These are phyloP conservation scores for Elachura formosa DNA, from an alignment of 2,113 vertebrate species.

Conservation along the genomic window DNA sequence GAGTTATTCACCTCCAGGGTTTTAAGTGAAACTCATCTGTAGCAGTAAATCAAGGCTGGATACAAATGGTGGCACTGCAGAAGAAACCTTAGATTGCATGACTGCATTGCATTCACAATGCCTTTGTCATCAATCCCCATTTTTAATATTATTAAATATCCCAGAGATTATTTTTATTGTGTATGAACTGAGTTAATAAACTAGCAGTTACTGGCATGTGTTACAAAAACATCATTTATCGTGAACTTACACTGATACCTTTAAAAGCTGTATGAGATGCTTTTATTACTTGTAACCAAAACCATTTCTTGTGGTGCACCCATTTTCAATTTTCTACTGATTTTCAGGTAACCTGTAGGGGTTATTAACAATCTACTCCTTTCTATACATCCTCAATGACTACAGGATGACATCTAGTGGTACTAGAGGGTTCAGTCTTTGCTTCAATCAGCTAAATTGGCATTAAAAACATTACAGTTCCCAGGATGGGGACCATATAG, in stretches of 20 bases:
- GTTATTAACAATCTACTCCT: background rate
- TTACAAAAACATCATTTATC: background rate
- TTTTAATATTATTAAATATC: background rate
- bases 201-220: background rate
- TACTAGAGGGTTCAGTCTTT: background rate
- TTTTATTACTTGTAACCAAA: background rate
- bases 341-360: background rate
- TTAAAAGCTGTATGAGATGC: background rate
- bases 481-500: background rate
- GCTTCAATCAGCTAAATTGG: background rate
- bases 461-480: background rate
- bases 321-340: background rate
- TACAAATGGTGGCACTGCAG: background rate
- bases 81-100: background rate
- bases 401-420: constrained; percentile 55
- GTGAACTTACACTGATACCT: background rate
- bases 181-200: background rate
- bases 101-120: background rate
- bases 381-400: background rate
- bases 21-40: background rate
- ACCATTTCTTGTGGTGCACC: background rate
- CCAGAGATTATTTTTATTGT: background rate
- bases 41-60: background rate
- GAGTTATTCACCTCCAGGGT: background rate
- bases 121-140: background rate